phyloP scores from a whole-genome alignment of 2,888 invertebrate genomes.

The Melangyna quadrimaculata region DNA sequence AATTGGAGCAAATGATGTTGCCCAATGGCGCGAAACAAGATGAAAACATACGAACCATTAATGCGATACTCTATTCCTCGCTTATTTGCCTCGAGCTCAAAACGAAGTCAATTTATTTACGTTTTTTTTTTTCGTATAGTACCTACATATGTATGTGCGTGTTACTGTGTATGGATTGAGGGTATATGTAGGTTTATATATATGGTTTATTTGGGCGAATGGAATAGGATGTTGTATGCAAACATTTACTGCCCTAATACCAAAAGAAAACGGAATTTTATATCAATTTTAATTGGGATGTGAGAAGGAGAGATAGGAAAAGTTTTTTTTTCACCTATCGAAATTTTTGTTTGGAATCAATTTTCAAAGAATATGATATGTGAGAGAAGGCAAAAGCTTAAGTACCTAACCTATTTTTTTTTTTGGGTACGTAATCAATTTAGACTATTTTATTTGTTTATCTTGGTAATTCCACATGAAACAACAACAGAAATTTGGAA shows the following conservation, averaged over 20 bases:
- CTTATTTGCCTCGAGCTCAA: constrained; percentile 6
- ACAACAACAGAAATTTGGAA: too few relatives aligned
- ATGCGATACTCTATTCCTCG: constrained; percentile 53
- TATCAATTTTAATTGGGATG: constrained; percentile 49
- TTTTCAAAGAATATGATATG: neutral
- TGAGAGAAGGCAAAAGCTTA: neutral
- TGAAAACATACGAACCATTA: constrained; percentile 69
- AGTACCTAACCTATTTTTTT: neutral
- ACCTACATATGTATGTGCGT: neutral
- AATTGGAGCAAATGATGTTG: constrained; percentile 69
- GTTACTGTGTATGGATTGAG: neutral
- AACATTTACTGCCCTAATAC: constrained; percentile 22
- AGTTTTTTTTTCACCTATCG: constrained; percentile 12
- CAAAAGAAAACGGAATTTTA: constrained; percentile 10
- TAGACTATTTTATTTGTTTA: constrained; percentile 18
- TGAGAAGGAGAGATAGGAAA: neutral
- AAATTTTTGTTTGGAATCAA: neutral
- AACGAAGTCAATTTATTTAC: constrained; percentile 60
- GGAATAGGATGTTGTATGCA: constrained; percentile 19
- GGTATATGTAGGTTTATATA: neutral
- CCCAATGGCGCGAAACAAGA: constrained; percentile 71
- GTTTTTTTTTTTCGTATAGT: constrained; percentile 1
- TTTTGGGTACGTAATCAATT: constrained; percentile 20
- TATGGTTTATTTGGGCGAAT: neutral
- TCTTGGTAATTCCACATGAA: neutral